Conservation (phyloP, 2,888 invertebrate genomes). For the Mesochorus sp. region DNA sequence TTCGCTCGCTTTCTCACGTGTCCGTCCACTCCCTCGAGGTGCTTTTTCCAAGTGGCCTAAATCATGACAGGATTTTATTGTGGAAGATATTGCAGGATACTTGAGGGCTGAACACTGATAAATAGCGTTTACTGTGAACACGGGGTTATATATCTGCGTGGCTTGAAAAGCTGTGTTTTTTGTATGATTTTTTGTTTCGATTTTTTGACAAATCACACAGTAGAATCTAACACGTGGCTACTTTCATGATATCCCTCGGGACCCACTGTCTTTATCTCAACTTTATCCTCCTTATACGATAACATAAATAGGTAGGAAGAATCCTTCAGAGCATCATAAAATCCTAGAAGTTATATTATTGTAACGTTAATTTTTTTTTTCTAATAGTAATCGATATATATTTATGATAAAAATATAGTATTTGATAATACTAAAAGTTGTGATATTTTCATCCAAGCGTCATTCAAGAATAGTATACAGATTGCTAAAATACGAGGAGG, state of each 20-base stretch:
- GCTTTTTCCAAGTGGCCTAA: constrained; percentile 47
- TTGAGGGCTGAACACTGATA: constrained; percentile 49
- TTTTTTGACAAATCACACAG: constrained; percentile 59
- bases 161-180: constrained; percentile 26
- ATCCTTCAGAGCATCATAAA: constrained; percentile 32
- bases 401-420: too few species aligned
- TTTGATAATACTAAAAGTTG: too few species aligned
- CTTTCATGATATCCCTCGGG: constrained; percentile 66
- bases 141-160: constrained; percentile 29
- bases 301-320: constrained; percentile 1
- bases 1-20: not conserved
- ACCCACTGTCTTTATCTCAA: constrained; percentile 49
- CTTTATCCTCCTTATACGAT: constrained; percentile 47
- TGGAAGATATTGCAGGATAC: constrained; percentile 43
- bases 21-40: constrained; percentile 6
- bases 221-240: constrained; percentile 71
- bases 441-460: too few species aligned
- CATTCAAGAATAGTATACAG: not conserved
- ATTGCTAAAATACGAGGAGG: constrained; percentile 41
- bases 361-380: not conserved
- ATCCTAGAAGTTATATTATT: not conserved
- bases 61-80: constrained; percentile 60
- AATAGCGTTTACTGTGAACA: constrained; percentile 45
- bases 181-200: constrained; percentile 31
- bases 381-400: not conserved